These are phyloP conservation scores for Hypomesus transpacificus DNA, from an alignment of 2,113 vertebrate genomes.

Conservation along the genomic window DNA sequence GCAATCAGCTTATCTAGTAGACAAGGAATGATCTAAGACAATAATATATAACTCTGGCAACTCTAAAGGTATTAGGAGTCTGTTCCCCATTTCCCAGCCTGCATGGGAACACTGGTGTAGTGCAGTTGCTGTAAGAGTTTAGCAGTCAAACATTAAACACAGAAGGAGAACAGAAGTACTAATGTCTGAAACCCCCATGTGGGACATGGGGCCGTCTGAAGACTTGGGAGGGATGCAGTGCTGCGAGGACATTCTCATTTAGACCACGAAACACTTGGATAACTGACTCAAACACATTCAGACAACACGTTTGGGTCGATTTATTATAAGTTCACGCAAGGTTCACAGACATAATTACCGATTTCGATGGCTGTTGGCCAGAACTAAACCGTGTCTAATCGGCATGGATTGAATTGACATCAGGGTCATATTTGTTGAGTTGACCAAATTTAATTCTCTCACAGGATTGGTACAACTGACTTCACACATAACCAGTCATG, in stretches of 20 bases:
- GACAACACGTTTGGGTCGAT: too few relatives aligned
- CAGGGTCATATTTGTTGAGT: constrained; percentile 16
- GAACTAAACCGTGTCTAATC: constrained; percentile 8
- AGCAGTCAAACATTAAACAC: too few relatives aligned
- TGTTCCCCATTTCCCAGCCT: too few relatives aligned
- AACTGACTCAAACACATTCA: too few relatives aligned
- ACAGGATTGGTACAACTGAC: constrained; percentile 12
- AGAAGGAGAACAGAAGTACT: too few relatives aligned
- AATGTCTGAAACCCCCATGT: too few relatives aligned
- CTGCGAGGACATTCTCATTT: too few relatives aligned
- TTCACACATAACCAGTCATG: constrained; percentile 41
- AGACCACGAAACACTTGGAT: too few relatives aligned
- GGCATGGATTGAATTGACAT: constrained; percentile 12
- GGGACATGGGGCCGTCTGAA: too few relatives aligned
- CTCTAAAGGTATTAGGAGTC: neutral
- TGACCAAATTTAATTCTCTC: constrained; percentile 28
- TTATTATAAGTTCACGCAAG: constrained; percentile 3
- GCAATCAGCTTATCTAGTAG: constrained; percentile 31
- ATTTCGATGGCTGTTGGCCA: neutral
- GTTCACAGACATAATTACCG: neutral
- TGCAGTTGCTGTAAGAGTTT: too few relatives aligned
- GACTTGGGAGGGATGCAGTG: too few relatives aligned
- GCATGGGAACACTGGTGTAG: too few relatives aligned
- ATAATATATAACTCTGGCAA: constrained; percentile 22
- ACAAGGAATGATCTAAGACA: constrained; percentile 14